phyloP scores from a whole-genome alignment of 2,888 invertebrate genomes.

The Acanthosepion esculentum region DNA sequence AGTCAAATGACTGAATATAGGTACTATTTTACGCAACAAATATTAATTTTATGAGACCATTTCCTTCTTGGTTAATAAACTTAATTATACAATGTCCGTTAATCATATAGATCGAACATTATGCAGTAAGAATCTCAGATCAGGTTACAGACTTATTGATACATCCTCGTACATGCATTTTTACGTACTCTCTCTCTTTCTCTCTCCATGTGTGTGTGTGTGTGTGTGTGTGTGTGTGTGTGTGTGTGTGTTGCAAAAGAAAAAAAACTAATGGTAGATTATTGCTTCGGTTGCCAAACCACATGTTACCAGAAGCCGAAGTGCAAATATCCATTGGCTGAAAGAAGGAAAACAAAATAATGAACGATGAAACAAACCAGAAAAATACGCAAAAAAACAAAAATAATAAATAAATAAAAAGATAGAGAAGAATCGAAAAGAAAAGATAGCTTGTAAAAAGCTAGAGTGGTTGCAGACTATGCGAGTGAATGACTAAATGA shows the following conservation, averaged over 20 bases:
- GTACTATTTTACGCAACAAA: no score
- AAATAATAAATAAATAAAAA: background rate
- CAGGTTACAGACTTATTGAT: no score
- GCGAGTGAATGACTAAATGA: background rate
- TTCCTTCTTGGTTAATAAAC: no score
- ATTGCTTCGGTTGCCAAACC: background rate
- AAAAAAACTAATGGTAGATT: background rate
- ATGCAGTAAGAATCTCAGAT: no score
- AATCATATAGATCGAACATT: no score
- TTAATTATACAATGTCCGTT: no score
- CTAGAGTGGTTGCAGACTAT: background rate
- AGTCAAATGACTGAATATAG: no score
- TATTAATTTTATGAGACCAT: no score
- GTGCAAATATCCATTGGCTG: constrained; percentile 1
- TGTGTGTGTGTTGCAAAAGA: background rate
- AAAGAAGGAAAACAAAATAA: background rate
- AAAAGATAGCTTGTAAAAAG: background rate
- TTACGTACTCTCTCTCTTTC: no score
- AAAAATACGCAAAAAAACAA: background rate
- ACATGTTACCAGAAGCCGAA: background rate
- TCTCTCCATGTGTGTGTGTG: background rate
- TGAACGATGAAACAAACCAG: background rate
- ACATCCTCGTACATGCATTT: background rate
- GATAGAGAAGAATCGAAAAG: background rate
- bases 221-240: background rate